These are phyloP conservation scores for Perithous albicinctus DNA, from an alignment of 2,888 invertebrate genomes.

Conservation along the genomic window DNA sequence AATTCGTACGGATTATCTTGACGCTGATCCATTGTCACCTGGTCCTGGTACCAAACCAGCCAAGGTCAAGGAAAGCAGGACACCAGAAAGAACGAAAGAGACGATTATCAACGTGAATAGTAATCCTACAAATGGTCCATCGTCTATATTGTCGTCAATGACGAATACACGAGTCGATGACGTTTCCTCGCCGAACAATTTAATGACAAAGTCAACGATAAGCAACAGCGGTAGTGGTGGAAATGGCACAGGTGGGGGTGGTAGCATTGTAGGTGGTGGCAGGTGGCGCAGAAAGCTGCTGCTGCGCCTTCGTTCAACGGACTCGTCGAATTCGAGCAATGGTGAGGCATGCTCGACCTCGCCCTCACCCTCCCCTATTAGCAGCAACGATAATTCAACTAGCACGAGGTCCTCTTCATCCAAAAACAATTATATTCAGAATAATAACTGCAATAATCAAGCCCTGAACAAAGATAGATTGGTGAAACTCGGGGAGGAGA, in stretches of 20 bases:
- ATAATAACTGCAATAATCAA: slow-evolving; percentile 50
- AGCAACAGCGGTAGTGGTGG: slow-evolving; percentile 32
- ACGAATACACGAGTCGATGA: slow-evolving; percentile 54
- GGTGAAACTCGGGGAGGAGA: slow-evolving; percentile 12
- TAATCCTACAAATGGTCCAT: slow-evolving; percentile 9
- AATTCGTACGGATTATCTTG: slow-evolving; percentile 80
- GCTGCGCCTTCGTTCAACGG: slow-evolving; percentile 85
- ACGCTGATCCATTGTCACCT: slow-evolving; percentile 79
- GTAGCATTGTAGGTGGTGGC: slow-evolving; percentile 82
- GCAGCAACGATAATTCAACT: slow-evolving; percentile 71
- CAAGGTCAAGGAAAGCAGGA: neutral
- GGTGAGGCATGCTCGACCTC: slow-evolving; percentile 75
- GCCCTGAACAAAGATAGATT: neutral
- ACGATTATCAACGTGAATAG: slow-evolving; percentile 20
- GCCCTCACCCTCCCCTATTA: slow-evolving; percentile 76
- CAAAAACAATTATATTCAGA: slow-evolving; percentile 46
- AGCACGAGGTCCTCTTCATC: slow-evolving; percentile 68
- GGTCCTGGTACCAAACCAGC: slow-evolving; percentile 71
- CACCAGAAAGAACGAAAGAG: too few species aligned
- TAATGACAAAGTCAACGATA: slow-evolving; percentile 37
- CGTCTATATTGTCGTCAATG: slow-evolving; percentile 30
- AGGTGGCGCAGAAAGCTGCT: slow-evolving; percentile 86
- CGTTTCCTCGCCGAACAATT: slow-evolving; percentile 24
- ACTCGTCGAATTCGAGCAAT: slow-evolving; percentile 80
- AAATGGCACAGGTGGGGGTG: slow-evolving; percentile 49